These are phyloP conservation scores for Patella caerulea DNA, from an alignment of 2,888 invertebrate genomes.

Conservation along the genomic window DNA sequence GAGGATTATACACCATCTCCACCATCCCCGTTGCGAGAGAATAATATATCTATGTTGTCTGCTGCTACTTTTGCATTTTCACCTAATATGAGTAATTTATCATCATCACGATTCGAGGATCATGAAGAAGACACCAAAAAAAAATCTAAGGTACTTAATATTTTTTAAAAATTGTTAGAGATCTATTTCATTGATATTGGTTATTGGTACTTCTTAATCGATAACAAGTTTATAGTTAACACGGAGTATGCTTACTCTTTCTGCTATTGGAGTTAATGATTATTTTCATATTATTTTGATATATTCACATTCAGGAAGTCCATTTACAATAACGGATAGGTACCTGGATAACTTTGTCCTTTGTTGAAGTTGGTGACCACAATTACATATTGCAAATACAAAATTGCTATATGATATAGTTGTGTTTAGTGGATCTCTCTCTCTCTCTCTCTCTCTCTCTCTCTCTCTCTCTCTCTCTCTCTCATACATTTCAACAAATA, in stretches of 20 bases:
- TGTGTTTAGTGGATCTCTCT: not conserved
- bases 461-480: conserved; percentile 18
- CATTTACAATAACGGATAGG: too few relatives aligned
- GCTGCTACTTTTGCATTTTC: not conserved
- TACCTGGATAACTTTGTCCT: too few relatives aligned
- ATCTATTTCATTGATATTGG: not conserved
- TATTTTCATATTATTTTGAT: too few relatives aligned
- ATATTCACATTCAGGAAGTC: too few relatives aligned
- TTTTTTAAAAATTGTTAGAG: not conserved
- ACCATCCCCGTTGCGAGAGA: conserved; percentile 40
- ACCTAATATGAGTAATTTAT: conserved; percentile 50
- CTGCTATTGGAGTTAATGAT: too few relatives aligned
- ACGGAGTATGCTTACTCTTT: too few relatives aligned
- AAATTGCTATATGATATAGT: too few relatives aligned
- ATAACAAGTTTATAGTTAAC: too few relatives aligned
- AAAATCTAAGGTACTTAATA: conserved; percentile 48
- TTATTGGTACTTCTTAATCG: not conserved
- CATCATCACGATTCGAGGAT: conserved; percentile 52
- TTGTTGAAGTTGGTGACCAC: too few relatives aligned
- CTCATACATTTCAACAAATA: not conserved
- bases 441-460: not conserved
- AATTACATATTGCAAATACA: too few relatives aligned
- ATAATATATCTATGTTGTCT: conserved; percentile 4
- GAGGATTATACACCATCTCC: conserved; percentile 43
- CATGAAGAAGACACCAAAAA: conserved; percentile 52